Evolutionary conservation across 2,113 vertebrate species (phyloP).

Genomic region (Osmerus mordax): DNA sequence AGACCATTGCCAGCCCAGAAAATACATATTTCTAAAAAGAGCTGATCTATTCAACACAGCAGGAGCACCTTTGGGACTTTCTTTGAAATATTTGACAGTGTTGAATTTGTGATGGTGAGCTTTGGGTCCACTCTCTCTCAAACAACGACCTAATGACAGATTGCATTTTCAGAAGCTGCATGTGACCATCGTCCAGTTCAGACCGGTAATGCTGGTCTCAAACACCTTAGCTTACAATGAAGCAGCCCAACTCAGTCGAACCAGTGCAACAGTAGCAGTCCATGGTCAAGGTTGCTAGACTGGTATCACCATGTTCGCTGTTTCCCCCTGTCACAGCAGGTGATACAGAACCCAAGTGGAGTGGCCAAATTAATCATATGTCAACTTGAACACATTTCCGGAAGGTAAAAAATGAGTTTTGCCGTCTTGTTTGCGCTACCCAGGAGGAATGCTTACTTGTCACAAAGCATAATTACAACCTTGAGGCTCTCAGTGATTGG

Average conservation of each 20-base stretch:
- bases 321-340: background rate
- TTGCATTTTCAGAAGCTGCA: too few relatives aligned
- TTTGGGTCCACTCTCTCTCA: conserved; percentile 5
- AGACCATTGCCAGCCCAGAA: conserved; percentile 12
- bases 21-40: conserved; percentile 41
- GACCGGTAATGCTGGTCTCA: background rate
- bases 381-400: conserved; percentile 30
- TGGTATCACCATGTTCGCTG: background rate
- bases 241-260: background rate
- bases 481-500: conserved; percentile 30
- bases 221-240: background rate
- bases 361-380: conserved; percentile 38
- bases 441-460: conserved; percentile 30
- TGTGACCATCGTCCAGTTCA: too few relatives aligned
- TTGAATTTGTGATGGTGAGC: conserved; percentile 9
- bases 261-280: background rate
- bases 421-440: conserved; percentile 41
- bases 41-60: conserved; percentile 39
- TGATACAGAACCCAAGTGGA: conserved; percentile 21
- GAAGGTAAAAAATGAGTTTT: conserved; percentile 27
- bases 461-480: conserved; percentile 43
- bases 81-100: conserved; percentile 38
- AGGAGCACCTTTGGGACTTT: conserved; percentile 25
- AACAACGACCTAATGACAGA: background rate
- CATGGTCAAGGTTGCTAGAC: background rate